Base-by-base conservation (phyloP, 2,888 invertebrate genomes). In the Spicauda simplicius region DNA sequence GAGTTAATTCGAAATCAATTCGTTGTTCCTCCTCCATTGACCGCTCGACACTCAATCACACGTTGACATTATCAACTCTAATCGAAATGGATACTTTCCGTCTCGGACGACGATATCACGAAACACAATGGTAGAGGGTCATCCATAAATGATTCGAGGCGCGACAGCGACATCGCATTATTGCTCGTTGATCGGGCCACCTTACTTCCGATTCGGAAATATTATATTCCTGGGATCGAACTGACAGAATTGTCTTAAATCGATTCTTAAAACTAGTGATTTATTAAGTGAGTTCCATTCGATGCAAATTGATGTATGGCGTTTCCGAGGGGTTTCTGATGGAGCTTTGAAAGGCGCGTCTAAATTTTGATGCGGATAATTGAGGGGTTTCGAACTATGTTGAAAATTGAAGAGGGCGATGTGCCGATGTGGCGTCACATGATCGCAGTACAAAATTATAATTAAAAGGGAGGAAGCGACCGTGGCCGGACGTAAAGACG, bases 121-220 rank as follows among this genome's bases (percentile, higher is more conserved):
- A 68, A 66, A 71, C 70, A 67, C 70, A 68, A 65, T 75, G 70
- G 77, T 77, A 71, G 70, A 78, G 79, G 79, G 83, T 78, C 78
- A 74, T 81, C 85, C 83, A 90, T 93, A 91, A 91, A 86, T 79
- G 87, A 92, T 91, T 84, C 91, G 85, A 85, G 85, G 81, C 91
- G 91, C 88, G 91, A 86, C 89, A 82, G 80, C 83, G 83, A 91
- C 91, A 88, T 85, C 82, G 83, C 87, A 90, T 92, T 91, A 91
- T 87, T 88, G 87, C 88, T 89, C 84, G 87, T 84, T 83, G 87
- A 88, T 88, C 88, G 85, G 82, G 79, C 84, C 84, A 87, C 85
- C 91, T 87, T 89, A 91, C 93, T 93, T 93, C 93, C 93, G 93
- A 93, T 91, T 93, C 93, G 92, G 92, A 92, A 92, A 92, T 90